Percentiles rank a stretch among this genome's conserved stretches.
These are phyloP conservation scores for Lepidochrysops patricia DNA, from an alignment of 2,888 invertebrate genomes.

Conservation along the genomic window DNA sequence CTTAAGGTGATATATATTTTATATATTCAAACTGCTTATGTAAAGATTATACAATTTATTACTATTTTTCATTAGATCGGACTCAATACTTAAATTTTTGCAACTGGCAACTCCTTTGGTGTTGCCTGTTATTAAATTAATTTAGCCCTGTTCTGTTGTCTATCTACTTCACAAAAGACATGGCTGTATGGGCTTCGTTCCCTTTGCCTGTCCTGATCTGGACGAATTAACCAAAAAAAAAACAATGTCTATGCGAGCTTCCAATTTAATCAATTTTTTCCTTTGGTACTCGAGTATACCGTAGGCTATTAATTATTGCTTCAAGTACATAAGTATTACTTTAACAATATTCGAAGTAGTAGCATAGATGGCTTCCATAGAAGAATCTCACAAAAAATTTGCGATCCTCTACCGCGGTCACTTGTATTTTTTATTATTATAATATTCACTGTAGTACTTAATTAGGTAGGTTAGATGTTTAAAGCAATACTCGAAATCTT, in stretches of 20 bases:
- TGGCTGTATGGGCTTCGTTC: too few species aligned
- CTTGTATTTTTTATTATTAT: not conserved
- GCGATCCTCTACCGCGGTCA: not conserved
- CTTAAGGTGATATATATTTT: not conserved
- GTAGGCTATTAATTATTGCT: not conserved
- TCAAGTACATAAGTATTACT: not conserved
- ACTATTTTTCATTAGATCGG: not conserved
- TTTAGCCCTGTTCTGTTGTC: not conserved
- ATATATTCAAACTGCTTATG: not conserved
- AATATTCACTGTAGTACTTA: slow-evolving; percentile 14
- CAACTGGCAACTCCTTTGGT: not conserved
- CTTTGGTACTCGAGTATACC: too few species aligned
- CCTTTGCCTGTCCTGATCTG: too few species aligned
- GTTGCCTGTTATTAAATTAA: not conserved
- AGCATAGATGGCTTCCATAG: not conserved
- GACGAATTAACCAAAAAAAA: too few species aligned
- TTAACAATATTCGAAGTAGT: not conserved
- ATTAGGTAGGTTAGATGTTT: slow-evolving; percentile 31
- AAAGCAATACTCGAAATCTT: slow-evolving; percentile 57
- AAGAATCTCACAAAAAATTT: not conserved
- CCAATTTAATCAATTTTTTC: not conserved
- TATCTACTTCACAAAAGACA: too few species aligned
- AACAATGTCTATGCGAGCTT: too few species aligned
- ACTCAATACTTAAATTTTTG: not conserved
- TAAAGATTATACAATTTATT: not conserved